phyloP scores from a whole-genome alignment of 2,888 invertebrate species.

The Busseola fusca region DNA sequence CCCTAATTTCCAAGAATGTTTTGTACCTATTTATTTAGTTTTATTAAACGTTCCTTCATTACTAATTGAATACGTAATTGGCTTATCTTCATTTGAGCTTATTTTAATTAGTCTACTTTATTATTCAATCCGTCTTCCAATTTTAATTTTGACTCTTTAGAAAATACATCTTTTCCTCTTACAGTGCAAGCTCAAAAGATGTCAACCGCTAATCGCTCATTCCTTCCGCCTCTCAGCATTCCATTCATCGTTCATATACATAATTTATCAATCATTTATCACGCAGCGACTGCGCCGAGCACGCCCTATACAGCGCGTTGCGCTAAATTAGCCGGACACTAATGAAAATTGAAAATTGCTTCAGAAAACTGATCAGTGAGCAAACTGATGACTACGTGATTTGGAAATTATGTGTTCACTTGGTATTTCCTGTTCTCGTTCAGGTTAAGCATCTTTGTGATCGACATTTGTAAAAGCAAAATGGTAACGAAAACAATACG shows the following conservation, averaged over 20 bases:
- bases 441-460: neutral
- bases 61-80: neutral
- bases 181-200: neutral
- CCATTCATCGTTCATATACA: conserved; percentile 65
- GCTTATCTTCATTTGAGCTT: neutral
- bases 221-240: conserved; percentile 21
- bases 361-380: conserved; percentile 33
- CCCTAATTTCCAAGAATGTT: neutral
- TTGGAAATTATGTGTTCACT: conserved; percentile 22
- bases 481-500: neutral
- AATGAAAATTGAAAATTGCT: conserved; percentile 60
- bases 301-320: conserved; percentile 33
- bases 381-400: conserved; percentile 17
- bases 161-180: neutral
- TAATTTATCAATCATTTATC: conserved; percentile 80
- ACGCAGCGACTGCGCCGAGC: conserved; percentile 44
- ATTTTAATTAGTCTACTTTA: neutral
- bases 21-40: neutral
- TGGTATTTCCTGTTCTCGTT: neutral
- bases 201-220: conserved; percentile 2
- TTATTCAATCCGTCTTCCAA: neutral
- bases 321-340: conserved; percentile 39
- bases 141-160: neutral
- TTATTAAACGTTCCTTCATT: neutral
- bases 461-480: neutral